Percentiles rank a stretch among this genome's conserved stretches.
Conservation (phyloP, 2,797 vertebrate genomes). For the Rhinichthys osculus region DNA sequence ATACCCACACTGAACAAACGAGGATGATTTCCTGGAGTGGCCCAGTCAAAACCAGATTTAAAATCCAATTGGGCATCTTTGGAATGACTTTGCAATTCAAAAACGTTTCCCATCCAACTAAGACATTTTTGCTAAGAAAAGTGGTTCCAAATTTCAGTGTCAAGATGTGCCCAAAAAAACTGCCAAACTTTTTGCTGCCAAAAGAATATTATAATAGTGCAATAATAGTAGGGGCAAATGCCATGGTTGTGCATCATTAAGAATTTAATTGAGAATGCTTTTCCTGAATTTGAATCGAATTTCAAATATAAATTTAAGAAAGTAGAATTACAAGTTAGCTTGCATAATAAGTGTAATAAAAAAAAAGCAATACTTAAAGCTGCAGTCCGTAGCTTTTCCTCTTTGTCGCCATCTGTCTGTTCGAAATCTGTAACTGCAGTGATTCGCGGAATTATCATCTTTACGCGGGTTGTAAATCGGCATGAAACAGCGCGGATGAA, state of each 20-base stretch:
- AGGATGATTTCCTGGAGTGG: background rate
- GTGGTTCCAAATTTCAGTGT: background rate
- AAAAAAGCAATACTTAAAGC: background rate
- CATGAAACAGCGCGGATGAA: no score
- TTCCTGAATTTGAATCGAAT: background rate
- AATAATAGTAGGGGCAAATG: background rate
- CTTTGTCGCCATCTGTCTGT: no score
- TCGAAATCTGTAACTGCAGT: no score
- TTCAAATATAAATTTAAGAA: background rate
- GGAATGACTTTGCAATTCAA: background rate
- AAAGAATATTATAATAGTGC: background rate
- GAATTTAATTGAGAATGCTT: background rate
- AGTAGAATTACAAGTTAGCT: background rate
- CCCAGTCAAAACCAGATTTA: background rate
- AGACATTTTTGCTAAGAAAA: background rate
- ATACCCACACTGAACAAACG: background rate
- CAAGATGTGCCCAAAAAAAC: background rate
- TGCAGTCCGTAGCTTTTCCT: no score
- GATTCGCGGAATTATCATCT: no score
- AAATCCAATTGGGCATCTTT: background rate
- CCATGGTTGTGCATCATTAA: background rate
- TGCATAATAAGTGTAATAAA: background rate
- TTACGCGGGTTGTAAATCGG: no score
- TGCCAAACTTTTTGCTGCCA: no score
- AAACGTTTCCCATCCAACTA: background rate